Percentiles rank a stretch among this genome's conserved stretches.
Evolutionary conservation across 2,888 invertebrate species (phyloP).

Genomic region (Tupiocoris notatus): DNA sequence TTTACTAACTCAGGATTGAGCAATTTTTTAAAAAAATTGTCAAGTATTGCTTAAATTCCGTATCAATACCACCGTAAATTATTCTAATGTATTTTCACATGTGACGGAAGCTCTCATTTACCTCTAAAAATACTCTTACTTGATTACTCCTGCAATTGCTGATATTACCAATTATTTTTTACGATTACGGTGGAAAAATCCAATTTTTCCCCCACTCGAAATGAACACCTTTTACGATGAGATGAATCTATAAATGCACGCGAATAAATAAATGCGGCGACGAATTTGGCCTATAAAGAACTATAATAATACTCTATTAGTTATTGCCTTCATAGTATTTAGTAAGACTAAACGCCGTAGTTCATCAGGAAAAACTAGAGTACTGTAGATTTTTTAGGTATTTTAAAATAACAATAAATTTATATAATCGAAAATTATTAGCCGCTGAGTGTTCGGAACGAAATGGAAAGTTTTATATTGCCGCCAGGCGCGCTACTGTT

Average conservation of each 20-base stretch:
- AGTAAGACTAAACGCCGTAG: slow-evolving; percentile 24
- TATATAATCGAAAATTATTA: neutral
- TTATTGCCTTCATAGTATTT: slow-evolving; percentile 36
- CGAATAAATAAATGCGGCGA: neutral
- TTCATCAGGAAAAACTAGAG: neutral
- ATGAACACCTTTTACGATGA: too few relatives aligned
- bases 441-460: neutral
- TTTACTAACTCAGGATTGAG: too few relatives aligned
- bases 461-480: neutral
- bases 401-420: neutral
- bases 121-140: too few relatives aligned
- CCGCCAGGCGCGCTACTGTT: neutral
- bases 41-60: too few relatives aligned
- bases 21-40: too few relatives aligned
- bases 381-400: neutral
- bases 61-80: too few relatives aligned
- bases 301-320: slow-evolving; percentile 24
- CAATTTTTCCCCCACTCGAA: too few relatives aligned
- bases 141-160: too few relatives aligned
- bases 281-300: slow-evolving; percentile 26
- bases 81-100: too few relatives aligned
- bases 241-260: neutral
- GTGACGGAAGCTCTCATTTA: too few relatives aligned
- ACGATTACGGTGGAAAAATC: too few relatives aligned
- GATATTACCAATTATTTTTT: too few relatives aligned